A percentile compares a stretch with the other conserved stretches of the same genome.
These are phyloP conservation scores for Hylaeus volcanicus DNA, from an alignment of 1,140 invertebrate genomes.

Conservation along the genomic window DNA sequence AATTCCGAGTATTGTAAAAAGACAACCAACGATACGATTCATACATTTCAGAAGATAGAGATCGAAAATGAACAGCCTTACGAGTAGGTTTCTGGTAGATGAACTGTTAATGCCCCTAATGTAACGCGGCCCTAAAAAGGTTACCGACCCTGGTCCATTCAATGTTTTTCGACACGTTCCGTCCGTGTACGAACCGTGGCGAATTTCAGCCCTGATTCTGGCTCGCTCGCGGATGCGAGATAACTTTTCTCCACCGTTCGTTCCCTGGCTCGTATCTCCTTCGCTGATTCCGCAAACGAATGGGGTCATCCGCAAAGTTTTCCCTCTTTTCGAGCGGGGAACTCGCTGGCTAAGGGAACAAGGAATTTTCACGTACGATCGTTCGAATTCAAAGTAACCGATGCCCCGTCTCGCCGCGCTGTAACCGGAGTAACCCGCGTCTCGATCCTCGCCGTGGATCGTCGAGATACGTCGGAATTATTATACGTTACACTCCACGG, in stretches of 20 bases:
- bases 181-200: background rate
- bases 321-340: constrained; percentile 47
- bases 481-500: background rate
- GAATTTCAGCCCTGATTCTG: constrained; percentile 30
- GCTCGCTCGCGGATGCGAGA: constrained; percentile 44
- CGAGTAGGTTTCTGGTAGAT: too few relatives aligned
- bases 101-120: too few relatives aligned
- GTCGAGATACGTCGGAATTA: background rate
- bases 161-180: too few relatives aligned
- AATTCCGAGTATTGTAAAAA: too few relatives aligned
- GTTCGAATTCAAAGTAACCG: constrained; percentile 48
- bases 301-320: constrained; percentile 61
- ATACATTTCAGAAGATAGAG: too few relatives aligned
- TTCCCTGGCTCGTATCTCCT: constrained; percentile 34
- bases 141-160: too few relatives aligned
- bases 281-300: constrained; percentile 53
- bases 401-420: background rate
- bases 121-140: too few relatives aligned
- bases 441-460: too few relatives aligned
- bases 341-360: background rate
- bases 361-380: constrained; percentile 30
- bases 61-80: too few relatives aligned
- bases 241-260: constrained; percentile 40
- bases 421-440: too few relatives aligned
- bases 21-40: too few relatives aligned